Conservation (phyloP, 2,797 vertebrate genomes). For the Helostoma temminkii region DNA sequence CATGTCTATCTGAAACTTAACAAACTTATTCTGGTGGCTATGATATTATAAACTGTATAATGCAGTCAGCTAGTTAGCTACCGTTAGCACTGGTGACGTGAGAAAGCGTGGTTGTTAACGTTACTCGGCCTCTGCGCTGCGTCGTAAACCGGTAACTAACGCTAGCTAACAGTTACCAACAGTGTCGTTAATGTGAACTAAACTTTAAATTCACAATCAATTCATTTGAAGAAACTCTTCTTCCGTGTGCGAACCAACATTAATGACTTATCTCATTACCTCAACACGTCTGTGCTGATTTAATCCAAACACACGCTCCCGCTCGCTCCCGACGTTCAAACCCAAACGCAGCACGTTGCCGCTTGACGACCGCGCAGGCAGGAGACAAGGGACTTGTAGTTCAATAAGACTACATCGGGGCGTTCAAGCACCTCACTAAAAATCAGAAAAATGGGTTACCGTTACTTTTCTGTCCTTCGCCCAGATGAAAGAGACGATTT, state of each 20-base stretch:
- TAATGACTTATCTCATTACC: constrained; percentile 49
- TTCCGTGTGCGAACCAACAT: no score
- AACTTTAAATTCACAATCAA: neutral
- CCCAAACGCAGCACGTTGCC: neutral
- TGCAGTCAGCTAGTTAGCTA: constrained; percentile 12
- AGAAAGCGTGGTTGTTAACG: constrained; percentile 29
- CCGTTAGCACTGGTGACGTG: constrained; percentile 11
- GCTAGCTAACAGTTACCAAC: no score
- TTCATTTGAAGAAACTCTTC: no score
- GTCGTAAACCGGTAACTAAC: neutral
- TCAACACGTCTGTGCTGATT: constrained; percentile 8
- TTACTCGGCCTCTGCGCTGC: constrained; percentile 41
- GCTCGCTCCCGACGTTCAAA: constrained; percentile 73
- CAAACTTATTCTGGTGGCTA: fast-evolving
- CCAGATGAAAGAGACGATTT: no score
- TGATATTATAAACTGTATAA: fast-evolving
- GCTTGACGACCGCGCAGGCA: neutral
- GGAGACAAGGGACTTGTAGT: constrained; percentile 75
- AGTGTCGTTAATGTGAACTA: neutral
- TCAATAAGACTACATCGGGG: constrained; percentile 30
- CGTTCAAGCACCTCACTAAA: neutral
- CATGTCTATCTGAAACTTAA: fast-evolving
- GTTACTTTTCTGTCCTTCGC: no score
- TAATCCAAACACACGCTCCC: constrained; percentile 58
- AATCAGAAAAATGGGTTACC: no score